A percentile compares a stretch with the other conserved stretches of the same genome.
Conservation (phyloP, 2,113 vertebrate species). For the Saccopteryx leptura region DNA sequence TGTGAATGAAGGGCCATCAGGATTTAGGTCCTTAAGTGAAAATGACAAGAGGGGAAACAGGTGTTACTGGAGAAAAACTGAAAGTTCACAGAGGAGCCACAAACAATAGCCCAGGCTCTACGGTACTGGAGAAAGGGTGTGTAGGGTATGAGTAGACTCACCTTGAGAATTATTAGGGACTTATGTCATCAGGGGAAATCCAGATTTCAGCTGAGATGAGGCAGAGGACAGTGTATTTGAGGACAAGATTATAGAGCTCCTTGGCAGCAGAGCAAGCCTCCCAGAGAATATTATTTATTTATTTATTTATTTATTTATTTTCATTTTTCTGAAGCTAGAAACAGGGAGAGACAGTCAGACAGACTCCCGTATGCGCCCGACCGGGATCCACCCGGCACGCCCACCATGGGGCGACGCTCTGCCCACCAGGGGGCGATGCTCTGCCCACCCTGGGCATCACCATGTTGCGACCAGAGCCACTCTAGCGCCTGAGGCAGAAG, state of each 20-base stretch:
- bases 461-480: too few species aligned
- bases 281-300: neutral
- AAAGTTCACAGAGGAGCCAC: neutral
- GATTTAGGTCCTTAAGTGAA: neutral
- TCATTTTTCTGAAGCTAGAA: too few species aligned
- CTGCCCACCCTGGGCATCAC: too few species aligned
- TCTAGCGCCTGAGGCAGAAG: too few species aligned
- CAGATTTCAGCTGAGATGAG: conserved; percentile 58
- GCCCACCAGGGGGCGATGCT: too few species aligned
- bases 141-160: neutral
- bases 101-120: neutral
- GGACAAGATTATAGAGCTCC: neutral
- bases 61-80: neutral
- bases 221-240: neutral
- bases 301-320: too few species aligned
- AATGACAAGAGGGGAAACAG: neutral
- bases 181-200: conserved; percentile 73
- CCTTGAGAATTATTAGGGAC: neutral
- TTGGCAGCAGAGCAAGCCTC: neutral
- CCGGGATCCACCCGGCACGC: too few species aligned
- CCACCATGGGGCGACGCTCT: too few species aligned
- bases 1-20: neutral
- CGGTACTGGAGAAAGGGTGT: neutral
- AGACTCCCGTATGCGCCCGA: too few species aligned
- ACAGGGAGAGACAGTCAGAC: too few species aligned